Base-by-base conservation (phyloP, 2,113 vertebrate species). In the Hemichromis elongatus region DNA sequence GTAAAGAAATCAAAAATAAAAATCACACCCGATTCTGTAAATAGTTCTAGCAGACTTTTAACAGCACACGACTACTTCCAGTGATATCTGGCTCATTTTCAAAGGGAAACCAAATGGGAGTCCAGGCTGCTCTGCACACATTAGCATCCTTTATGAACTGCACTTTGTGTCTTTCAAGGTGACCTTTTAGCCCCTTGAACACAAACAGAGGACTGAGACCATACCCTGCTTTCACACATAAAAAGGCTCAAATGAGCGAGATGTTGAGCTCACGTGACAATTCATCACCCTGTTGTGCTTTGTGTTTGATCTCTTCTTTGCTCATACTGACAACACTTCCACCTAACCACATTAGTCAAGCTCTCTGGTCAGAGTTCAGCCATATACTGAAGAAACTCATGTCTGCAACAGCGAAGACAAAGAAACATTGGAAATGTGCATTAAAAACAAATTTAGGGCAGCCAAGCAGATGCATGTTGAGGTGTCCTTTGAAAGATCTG, bases 101-200 rank as follows among this genome's bases (percentile, higher is more conserved):
- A 40, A 40, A 52, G n/a, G 21, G 21, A 35, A 61, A 42, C 57
- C 11, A 26, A 59, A 16, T 35, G 28, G 19, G 26, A n/a, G 2
- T 14, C 19, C 1, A 2, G 12, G 26, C 26, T n/a, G 18, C 9
- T 19, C 52, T 5, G 4, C 3, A 52, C 8, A 33, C 50, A 68
- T 80, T 13, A 37, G 14, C 3, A 35, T 57, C 40, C 18, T 14
- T 26, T 37, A 82, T 86, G 55, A 79, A 81, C 13, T 56, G 18
- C 54, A 70, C 37, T 84, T 59, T 14, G 35, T 61, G 75, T 53
- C 18, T 63, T 45, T 92, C 92, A 96, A 95, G 91, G 93, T 94
- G 92, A 95, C 94, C 91, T 91, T 92, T 82, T 33, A 30, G 45
- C 45, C 10, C 45, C 16, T 70, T 61, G 59, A 35, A 40, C 52